Base-by-base conservation (phyloP, 1,140 invertebrate species). In the Papilio dardanus region DNA sequence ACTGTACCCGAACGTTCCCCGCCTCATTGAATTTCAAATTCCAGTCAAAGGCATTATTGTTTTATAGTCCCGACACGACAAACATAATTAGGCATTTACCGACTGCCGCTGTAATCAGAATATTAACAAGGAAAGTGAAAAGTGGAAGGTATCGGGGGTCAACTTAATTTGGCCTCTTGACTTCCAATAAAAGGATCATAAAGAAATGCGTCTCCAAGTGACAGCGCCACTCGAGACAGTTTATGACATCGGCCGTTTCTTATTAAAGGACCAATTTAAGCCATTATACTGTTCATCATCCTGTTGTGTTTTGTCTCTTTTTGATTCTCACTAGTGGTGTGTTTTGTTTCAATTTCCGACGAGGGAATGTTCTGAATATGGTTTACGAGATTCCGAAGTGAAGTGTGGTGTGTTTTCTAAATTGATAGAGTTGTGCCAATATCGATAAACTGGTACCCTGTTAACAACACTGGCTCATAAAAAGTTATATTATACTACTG, bases 261-360 rank as follows among this genome's bases (percentile, higher is more conserved):
- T 91, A 90, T 91, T 91, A 91, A 92, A 89, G 87, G 86, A 90
- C 87, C 89, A 91, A 92, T 92, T 92, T 88, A 92, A 91, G 85
- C 88, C 89, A 91, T 91, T 92, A 90, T 84, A 84, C 82, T 83
- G 85, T 87, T 87, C 88, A 88, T 88, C 86, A 86, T 91, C 86
- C 84, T 91, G 89, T 91, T 91, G 86, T 90, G 84, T 84, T 81
- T 77, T 75, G 65, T 87, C 89, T 76, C 83, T 24, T 62, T 89
- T 79, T 68, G 30, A 66, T 82, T 6, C 21, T 50, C 10, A 31
- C 0, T 28, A 58, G 42, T 19, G 7, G 24, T 40, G 74, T 76
- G 74, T 69, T 82, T 67, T 73, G 74, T 91, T 86, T 81, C 81
- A n/a, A 71, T 86, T 79, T 46, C 74, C 83, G 65, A 77, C 68